A percentile compares a stretch with the other conserved stretches of the same genome.
phyloP scores from a whole-genome alignment of 2,113 vertebrate species.

The Phalacrocorax brasilianus region DNA sequence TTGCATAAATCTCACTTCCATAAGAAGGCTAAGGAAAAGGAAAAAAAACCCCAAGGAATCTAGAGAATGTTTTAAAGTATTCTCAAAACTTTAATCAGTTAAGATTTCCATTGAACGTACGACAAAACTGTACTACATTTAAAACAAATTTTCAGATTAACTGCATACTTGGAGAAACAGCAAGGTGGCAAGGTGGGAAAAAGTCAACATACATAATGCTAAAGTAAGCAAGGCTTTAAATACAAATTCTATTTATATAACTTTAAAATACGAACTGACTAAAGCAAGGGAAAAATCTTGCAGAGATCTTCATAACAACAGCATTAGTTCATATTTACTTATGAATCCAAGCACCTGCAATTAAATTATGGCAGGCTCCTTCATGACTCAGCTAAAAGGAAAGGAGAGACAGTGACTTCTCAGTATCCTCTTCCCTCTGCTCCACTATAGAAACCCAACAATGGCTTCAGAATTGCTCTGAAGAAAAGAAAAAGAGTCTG shows the following conservation, averaged over 20 bases:
- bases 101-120: not conserved
- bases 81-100: conserved; percentile 15
- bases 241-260: not conserved
- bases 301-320: not conserved
- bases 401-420: conserved; percentile 10
- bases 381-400: conserved; percentile 56
- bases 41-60: conserved; percentile 53
- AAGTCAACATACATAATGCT: not conserved
- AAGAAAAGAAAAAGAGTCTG: not conserved
- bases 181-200: not conserved
- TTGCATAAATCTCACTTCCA: conserved; percentile 55
- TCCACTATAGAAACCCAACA: not conserved
- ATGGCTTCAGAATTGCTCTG: not conserved
- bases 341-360: conserved; percentile 40
- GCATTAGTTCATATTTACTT: conserved; percentile 14
- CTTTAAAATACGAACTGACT: not conserved
- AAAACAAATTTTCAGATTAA: not conserved
- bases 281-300: not conserved
- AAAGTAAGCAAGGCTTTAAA: conserved; percentile 6
- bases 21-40: conserved; percentile 43
- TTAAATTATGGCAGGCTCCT: conserved; percentile 45
- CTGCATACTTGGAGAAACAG: not conserved
- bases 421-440: conserved; percentile 11
- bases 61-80: conserved; percentile 9
- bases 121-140: not conserved